Evolutionary conservation across 2,113 vertebrate species (phyloP), one percentile per base, ranked within the genome.

Genomic region (Elephas maximus): DNA sequence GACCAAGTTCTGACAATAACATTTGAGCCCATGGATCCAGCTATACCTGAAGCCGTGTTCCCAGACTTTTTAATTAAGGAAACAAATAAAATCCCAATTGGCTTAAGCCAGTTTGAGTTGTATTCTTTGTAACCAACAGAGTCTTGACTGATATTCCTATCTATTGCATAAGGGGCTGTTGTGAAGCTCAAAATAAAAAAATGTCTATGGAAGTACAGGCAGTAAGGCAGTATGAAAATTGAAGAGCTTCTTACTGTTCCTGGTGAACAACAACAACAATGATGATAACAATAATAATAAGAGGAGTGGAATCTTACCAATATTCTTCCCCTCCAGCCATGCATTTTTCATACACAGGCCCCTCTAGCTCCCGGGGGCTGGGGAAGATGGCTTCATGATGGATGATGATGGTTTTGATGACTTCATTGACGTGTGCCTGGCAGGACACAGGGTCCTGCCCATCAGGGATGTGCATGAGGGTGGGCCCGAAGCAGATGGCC

Each of bases 291-390:
- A 63, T 10, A 17, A 24, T 5, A 81, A 41, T 71, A 67, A 57
- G 33, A 96, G 88, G 71, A 92, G 37, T 11, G 63, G 21, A 24
- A 15, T 90, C 99, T 99, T 98, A 99, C 99, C 99, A 99, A 98
- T 99, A 99, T 94, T 99, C 99, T 96, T 99, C 99, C 77, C 99
- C 99, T 98, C 99, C 99, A 3, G 99, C 99, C 99, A 99, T 99
- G 98, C 99, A 99, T 96, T 99, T 99, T 98, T 99, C 99, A 77
- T 99, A 99, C 88, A 99, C 99, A 0, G 99, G 99, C 83, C 99
- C 99, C 2, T 99, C 99, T 90, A 99, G 97, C 98, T 99, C 99
- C 2, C 99, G 98, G 87, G 98, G 99, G 94, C 98, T 98, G 63
- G 99, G 99, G 98, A 99, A 99, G 98, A 99, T 99, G 98, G 98